A percentile compares a stretch with the other conserved stretches of the same genome.
Conservation (phyloP, 2,113 vertebrate genomes). For the Phycodurus eques region DNA sequence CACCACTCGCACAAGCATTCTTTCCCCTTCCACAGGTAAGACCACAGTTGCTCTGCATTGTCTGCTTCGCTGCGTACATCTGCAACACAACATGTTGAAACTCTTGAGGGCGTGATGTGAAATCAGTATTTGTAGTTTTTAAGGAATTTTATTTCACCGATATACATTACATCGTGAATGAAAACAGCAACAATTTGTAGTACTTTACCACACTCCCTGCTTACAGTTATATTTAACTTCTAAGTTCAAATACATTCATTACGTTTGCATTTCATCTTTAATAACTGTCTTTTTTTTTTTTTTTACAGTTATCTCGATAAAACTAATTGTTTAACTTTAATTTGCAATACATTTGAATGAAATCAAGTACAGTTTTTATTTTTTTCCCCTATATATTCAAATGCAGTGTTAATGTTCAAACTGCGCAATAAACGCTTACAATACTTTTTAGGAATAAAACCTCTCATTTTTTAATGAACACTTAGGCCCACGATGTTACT, state of each 20-base stretch:
- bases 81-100: neutral
- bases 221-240: neutral
- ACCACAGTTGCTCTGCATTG: neutral
- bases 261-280: neutral
- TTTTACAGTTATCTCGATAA: no score
- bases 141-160: no score
- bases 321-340: neutral
- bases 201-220: no score
- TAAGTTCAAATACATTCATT: neutral
- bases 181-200: no score
- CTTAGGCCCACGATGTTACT: no score
- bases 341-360: neutral
- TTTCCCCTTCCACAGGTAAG: slow-evolving; percentile 55
- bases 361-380: neutral
- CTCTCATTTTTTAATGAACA: no score
- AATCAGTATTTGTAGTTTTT: neutral
- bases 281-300: neutral
- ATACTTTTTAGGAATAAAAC: no score
- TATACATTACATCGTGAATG: no score
- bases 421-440: no score
- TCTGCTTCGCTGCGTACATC: neutral
- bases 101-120: neutral
- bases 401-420: no score
- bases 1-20: slow-evolving; percentile 10
- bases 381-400: no score